Evolutionary conservation across 2,888 invertebrate genomes (phyloP).

Genomic region (Nematopogon swammerdamellus): DNA sequence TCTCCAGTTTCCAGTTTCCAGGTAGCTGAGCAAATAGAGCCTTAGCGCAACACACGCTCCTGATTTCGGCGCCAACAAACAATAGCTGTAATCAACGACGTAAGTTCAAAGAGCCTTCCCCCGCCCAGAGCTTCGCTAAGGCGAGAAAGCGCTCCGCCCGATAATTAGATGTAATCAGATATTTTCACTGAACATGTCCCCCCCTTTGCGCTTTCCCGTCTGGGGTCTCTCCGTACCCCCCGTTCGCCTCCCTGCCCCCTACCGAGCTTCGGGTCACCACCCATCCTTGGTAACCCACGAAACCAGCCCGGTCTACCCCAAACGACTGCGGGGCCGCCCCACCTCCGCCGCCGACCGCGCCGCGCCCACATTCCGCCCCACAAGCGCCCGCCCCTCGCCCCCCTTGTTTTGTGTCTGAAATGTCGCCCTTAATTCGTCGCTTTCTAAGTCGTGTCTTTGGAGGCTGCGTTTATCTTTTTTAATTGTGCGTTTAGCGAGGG

Average conservation of each 20-base stretch:
- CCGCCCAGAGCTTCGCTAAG: slow-evolving; percentile 11
- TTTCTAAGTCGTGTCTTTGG: slow-evolving; percentile 23
- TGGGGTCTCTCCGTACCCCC: too few relatives aligned
- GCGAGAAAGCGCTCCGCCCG: slow-evolving; percentile 25
- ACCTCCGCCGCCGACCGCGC: slow-evolving; percentile 2
- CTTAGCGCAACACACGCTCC: too few relatives aligned
- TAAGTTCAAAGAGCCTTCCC: slow-evolving; percentile 13
- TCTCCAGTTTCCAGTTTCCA: too few relatives aligned
- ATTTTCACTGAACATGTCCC: slow-evolving; percentile 44
- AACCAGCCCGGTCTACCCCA: slow-evolving; percentile 38
- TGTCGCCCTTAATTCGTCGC: background rate
- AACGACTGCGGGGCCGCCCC: slow-evolving; percentile 17
- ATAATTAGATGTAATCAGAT: slow-evolving; percentile 56
- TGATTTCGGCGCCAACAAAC: too few relatives aligned
- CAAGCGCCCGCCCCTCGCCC: slow-evolving; percentile 30
- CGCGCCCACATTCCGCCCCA: slow-evolving; percentile 22
- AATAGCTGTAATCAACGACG: slow-evolving; percentile 32
- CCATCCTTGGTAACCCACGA: slow-evolving; percentile 44
- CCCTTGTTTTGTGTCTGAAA: background rate
- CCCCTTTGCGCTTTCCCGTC: background rate
- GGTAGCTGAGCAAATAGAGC: too few relatives aligned
- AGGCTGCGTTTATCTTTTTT: slow-evolving; percentile 51
- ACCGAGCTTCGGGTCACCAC: slow-evolving; percentile 28
- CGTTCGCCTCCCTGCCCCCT: slow-evolving; percentile 21
- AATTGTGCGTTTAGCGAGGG: slow-evolving; percentile 29